phyloP scores from a whole-genome alignment of 2,888 invertebrate genomes.

The Phengaris arion region DNA sequence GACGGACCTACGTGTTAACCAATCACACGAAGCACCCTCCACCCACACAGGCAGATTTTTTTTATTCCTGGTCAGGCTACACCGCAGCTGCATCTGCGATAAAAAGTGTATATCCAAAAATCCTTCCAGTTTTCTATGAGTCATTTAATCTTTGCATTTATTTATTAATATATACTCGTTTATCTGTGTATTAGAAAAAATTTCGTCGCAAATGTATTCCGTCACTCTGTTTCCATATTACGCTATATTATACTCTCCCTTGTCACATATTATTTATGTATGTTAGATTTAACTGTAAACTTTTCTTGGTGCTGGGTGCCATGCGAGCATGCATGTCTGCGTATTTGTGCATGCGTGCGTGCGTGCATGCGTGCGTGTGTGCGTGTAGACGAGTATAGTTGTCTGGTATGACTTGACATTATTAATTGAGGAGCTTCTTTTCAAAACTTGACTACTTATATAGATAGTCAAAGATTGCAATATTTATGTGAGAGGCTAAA shows the following conservation, averaged over 20 bases:
- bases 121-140: background rate
- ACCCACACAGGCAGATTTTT: background rate
- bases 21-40: too few species aligned
- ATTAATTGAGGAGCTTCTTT: background rate
- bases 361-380: too few species aligned
- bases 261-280: background rate
- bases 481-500: constrained; percentile 4
- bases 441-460: too few species aligned
- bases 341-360: too few species aligned
- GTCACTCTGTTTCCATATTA: background rate
- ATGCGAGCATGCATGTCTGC: too few species aligned
- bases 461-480: background rate
- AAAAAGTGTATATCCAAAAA: background rate
- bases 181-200: background rate
- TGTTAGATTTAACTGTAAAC: background rate
- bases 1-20: too few species aligned
- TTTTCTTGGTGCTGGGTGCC: background rate
- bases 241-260: background rate
- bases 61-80: background rate
- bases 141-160: background rate
- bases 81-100: background rate
- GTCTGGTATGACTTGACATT: background rate
- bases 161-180: background rate
- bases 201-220: background rate
- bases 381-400: background rate